These are phyloP conservation scores for Hirundichthys speculiger DNA, from an alignment of 2,113 vertebrate species.

Conservation along the genomic window DNA sequence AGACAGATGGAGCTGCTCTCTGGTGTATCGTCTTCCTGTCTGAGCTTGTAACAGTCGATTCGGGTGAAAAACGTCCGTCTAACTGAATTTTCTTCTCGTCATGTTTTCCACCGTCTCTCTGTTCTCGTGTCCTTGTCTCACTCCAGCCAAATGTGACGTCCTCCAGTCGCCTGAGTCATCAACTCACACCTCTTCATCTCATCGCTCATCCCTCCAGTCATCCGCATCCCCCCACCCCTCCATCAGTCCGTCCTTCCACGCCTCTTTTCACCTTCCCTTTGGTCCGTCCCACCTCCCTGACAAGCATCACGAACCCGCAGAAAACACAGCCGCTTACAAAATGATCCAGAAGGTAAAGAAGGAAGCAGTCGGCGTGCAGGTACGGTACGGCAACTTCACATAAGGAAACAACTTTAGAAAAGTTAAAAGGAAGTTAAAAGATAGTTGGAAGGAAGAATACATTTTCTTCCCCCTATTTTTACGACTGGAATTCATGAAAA, in stretches of 20 bases:
- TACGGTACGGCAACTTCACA: constrained; percentile 9
- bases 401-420: too few species aligned
- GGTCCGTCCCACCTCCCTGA: constrained; percentile 2
- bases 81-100: background rate
- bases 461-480: too few species aligned
- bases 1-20: too few species aligned
- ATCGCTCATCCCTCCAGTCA: constrained; percentile 11
- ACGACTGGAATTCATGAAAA: too few species aligned
- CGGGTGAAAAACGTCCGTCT: background rate
- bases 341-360: constrained; percentile 39
- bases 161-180: constrained; percentile 50
- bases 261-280: constrained; percentile 24
- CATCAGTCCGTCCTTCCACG: constrained; percentile 1
- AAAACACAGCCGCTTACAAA: constrained; percentile 6
- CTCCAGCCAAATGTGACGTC: constrained; percentile 47
- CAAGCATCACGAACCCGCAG: constrained; percentile 20
- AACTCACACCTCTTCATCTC: constrained; percentile 15
- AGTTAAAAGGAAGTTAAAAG: too few species aligned
- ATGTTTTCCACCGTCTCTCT: background rate
- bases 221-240: constrained; percentile 19
- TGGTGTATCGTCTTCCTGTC: background rate
- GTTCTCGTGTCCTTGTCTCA: background rate
- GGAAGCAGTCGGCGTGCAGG: constrained; percentile 23
- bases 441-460: too few species aligned
- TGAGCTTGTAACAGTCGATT: background rate